These are phyloP conservation scores for Pterocles orientalis DNA, from an alignment of 2,113 vertebrate genomes.

Conservation along the genomic window DNA sequence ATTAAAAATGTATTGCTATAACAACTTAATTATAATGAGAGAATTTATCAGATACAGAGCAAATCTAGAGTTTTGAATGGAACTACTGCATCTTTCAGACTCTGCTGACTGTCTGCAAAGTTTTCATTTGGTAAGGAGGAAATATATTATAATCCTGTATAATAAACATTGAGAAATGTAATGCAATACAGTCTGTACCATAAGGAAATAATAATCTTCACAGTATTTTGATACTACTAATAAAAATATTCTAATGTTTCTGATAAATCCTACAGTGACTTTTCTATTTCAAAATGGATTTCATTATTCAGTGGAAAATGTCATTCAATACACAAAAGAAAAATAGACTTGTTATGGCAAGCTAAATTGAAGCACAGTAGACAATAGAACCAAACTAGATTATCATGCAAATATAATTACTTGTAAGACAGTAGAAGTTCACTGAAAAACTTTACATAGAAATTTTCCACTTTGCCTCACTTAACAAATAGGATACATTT, in stretches of 20 bases:
- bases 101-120: background rate
- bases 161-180: background rate
- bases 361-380: background rate
- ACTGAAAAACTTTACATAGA: background rate
- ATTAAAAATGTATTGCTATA: constrained; percentile 30
- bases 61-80: background rate
- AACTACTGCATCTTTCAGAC: background rate
- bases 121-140: background rate
- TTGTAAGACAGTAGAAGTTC: background rate
- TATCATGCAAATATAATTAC: background rate
- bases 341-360: background rate
- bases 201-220: background rate
- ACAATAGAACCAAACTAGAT: background rate
- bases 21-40: constrained; percentile 43
- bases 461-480: background rate
- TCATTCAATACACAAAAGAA: background rate
- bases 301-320: background rate
- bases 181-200: background rate
- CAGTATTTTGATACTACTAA: background rate
- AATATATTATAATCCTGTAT: background rate
- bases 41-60: constrained; percentile 7
- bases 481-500: background rate
- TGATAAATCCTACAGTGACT: background rate
- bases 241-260: background rate
- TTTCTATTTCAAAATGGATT: background rate